Percentiles rank a stretch among this genome's conserved stretches.
phyloP scores from a whole-genome alignment of 2,888 invertebrate genomes.

The Bursaphelenchus okinawaensis region DNA sequence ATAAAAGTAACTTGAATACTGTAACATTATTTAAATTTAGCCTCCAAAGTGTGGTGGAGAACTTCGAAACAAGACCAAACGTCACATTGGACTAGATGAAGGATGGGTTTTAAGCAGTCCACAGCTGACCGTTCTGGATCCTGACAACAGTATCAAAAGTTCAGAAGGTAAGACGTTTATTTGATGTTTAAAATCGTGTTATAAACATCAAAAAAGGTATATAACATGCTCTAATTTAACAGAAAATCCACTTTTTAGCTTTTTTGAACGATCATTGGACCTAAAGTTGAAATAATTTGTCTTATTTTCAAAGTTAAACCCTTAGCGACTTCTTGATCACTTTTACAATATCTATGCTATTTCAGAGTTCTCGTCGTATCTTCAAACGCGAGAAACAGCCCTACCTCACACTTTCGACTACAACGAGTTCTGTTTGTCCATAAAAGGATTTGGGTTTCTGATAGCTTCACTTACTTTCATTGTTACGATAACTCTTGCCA shows the following conservation, averaged over 20 bases:
- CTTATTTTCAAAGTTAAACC: too few species aligned
- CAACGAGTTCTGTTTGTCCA: conserved; percentile 36
- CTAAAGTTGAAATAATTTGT: too few species aligned
- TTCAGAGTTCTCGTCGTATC: not conserved
- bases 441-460: conserved; percentile 44
- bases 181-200: too few species aligned
- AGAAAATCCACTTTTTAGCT: too few species aligned
- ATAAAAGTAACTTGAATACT: not conserved
- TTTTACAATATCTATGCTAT: not conserved
- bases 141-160: conserved; percentile 24
- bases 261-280: too few species aligned
- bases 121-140: conserved; percentile 49
- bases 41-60: conserved; percentile 38
- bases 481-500: conserved; percentile 35
- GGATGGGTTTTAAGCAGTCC: conserved; percentile 44
- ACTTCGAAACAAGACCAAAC: not conserved
- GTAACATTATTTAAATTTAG: conserved; percentile 23
- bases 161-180: not conserved
- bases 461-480: conserved; percentile 48
- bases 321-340: too few species aligned
- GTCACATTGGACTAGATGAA: not conserved
- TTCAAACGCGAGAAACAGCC: not conserved
- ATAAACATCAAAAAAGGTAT: too few species aligned
- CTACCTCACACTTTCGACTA: not conserved
- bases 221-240: too few species aligned